A percentile compares a stretch with the other conserved stretches of the same genome.
phyloP scores from a whole-genome alignment of 2,797 vertebrate genomes.

The Smutsia temminckii region DNA sequence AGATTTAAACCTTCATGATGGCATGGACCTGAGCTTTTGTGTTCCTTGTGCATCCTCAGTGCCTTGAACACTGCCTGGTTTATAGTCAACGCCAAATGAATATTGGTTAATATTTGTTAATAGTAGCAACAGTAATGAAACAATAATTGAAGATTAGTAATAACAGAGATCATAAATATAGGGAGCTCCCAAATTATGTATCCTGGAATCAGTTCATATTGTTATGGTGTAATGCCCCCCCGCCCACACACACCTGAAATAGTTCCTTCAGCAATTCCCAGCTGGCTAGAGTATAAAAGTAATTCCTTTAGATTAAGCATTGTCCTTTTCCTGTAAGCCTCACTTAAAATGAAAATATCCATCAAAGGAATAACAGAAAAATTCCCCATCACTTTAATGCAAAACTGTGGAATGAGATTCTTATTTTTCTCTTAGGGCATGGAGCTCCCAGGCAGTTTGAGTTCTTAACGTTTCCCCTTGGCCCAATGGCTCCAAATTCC shows the following conservation, averaged over 20 bases:
- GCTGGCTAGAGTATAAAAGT: neutral
- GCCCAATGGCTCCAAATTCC: neutral
- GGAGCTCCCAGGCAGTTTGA: neutral
- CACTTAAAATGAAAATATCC: neutral
- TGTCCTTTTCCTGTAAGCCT: neutral
- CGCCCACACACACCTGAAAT: neutral
- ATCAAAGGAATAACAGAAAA: conserved; percentile 11
- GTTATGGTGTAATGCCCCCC: neutral
- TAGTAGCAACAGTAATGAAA: neutral
- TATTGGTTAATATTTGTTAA: neutral
- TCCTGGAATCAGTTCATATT: neutral
- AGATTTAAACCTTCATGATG: neutral
- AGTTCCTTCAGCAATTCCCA: neutral
- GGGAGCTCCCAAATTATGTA: neutral
- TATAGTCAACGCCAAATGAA: neutral
- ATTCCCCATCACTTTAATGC: neutral
- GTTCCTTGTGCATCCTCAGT: neutral
- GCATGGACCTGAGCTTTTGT: neutral
- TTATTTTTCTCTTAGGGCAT: neutral
- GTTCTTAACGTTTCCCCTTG: neutral
- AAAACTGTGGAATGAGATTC: neutral
- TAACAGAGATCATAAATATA: neutral
- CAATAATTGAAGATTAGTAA: neutral
- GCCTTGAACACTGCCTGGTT: neutral
- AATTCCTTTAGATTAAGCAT: neutral